Base-by-base conservation (phyloP, 2,888 invertebrate species). In the Daptonema setosum region DNA sequence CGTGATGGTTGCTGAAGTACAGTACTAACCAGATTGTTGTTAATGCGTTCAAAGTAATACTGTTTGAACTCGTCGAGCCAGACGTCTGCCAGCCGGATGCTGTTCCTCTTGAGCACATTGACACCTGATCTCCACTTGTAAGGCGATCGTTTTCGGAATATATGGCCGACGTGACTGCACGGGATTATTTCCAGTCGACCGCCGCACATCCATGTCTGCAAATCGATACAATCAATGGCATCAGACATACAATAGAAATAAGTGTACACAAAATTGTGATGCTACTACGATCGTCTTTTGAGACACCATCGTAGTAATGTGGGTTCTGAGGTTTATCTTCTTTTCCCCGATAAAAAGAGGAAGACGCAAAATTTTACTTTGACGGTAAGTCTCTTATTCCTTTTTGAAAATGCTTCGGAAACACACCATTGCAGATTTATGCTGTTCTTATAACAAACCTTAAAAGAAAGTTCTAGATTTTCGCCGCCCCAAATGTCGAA, bases 141-240 rank as follows among this genome's bases (percentile, higher is more conserved):
- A 0, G 95, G 95, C 20, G 90, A 87, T 59, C 95, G 79, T 73
- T 93, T 95, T 62, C 97, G 80, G 78, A 97, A 97, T 71, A 97
- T 93, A 75, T 97, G 97, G 2, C 97, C 97, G 48, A 97, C 95
- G 74, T 95, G 95, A 5, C 91, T 93, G 72, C 97, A 97, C 1
- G 95, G 95, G 28, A 95, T 83, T 62, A 95, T 95, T 75, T 97
- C 93, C 63, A 97, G 74, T 0, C 86, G 87, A 52, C 97, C 97
- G 57, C 95, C 95, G 70, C 97, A 99, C 97, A 97, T 97, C 97
- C 97, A 99, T 11, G 90, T 87, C 79, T 79, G 66, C n/a, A n/a
- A n/a, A n/a, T n/a, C n/a, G n/a, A n/a, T n/a, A 24, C 62, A 63
- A 52, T 24, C n/a, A n/a, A n/a, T n/a, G n/a, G n/a, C n/a, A n/a